These are phyloP conservation scores for Athrips mouffetella DNA, from an alignment of 2,888 invertebrate genomes.

Conservation along the genomic window DNA sequence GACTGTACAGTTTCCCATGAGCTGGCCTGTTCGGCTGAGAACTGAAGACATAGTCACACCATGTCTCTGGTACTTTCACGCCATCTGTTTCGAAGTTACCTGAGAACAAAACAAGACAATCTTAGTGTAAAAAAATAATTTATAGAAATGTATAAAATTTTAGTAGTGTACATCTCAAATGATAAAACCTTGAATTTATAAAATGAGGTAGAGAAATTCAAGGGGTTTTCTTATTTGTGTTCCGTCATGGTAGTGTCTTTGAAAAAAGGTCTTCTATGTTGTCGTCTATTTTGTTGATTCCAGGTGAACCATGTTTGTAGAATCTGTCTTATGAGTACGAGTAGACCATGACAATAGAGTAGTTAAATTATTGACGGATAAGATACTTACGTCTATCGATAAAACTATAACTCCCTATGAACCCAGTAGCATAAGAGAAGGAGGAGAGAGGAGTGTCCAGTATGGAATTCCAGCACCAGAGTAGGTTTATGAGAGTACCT, in stretches of 20 bases:
- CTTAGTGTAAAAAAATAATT: background rate
- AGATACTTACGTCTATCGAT: conserved; percentile 86
- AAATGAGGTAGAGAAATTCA: no score
- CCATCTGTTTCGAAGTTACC: conserved; percentile 91
- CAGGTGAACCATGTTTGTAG: no score
- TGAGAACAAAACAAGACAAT: conserved; percentile 45
- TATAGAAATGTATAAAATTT: no score
- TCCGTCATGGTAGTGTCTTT: no score
- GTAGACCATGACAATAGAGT: no score
- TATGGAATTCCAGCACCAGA: conserved; percentile 85
- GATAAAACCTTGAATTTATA: no score
- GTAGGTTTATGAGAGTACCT: conserved; percentile 86
- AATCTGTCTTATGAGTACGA: no score
- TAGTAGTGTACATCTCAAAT: no score
- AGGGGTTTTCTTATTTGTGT: no score
- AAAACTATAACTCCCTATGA: conserved; percentile 86
- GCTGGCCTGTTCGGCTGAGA: conserved; percentile 83
- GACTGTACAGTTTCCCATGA: conserved; percentile 91
- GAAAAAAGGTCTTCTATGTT: no score
- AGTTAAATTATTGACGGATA: no score
- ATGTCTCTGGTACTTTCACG: conserved; percentile 84
- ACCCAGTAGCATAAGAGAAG: conserved; percentile 80
- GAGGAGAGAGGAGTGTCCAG: conserved; percentile 70
- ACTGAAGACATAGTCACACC: conserved; percentile 91
- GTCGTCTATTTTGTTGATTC: no score